Conservation (phyloP, 2,113 vertebrate genomes). For the Cyanistes caeruleus region DNA sequence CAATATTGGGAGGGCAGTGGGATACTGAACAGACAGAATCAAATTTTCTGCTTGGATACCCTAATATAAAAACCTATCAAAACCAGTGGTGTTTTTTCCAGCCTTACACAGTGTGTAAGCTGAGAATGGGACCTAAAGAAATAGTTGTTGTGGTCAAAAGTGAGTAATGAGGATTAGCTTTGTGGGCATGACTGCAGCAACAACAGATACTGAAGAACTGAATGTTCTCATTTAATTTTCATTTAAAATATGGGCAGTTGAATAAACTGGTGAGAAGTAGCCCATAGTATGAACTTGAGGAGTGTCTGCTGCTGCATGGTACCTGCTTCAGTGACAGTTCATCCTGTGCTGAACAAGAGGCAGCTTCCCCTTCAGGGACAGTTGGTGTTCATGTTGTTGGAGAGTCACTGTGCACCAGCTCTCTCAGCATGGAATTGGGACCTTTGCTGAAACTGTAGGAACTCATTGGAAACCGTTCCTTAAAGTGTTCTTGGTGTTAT, state of each 20-base stretch:
- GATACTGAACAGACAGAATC: neutral
- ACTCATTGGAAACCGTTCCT: neutral
- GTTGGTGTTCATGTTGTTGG: rapidly evolving
- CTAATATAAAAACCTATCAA: neutral
- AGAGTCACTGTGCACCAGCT: neutral
- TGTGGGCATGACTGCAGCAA: neutral
- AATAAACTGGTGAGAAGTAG: neutral
- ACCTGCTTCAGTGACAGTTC: neutral
- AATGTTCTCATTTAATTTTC: neutral
- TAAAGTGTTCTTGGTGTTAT: neutral
- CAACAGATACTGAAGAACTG: neutral
- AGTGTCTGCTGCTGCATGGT: neutral
- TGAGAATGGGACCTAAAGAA: neutral
- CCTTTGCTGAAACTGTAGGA: neutral
- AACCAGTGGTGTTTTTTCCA: neutral
- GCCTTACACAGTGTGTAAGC: neutral
- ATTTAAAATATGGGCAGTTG: neutral
- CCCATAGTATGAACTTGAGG: neutral
- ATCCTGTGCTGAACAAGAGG: neutral
- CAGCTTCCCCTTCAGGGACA: neutral
- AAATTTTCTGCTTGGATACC: neutral
- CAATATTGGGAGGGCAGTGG: neutral
- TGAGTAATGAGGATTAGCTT: neutral
- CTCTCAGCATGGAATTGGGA: neutral
- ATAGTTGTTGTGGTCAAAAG: neutral